Evolutionary conservation across 2,888 invertebrate genomes (phyloP).

Genomic region (Caenorhabditis virilis): DNA sequence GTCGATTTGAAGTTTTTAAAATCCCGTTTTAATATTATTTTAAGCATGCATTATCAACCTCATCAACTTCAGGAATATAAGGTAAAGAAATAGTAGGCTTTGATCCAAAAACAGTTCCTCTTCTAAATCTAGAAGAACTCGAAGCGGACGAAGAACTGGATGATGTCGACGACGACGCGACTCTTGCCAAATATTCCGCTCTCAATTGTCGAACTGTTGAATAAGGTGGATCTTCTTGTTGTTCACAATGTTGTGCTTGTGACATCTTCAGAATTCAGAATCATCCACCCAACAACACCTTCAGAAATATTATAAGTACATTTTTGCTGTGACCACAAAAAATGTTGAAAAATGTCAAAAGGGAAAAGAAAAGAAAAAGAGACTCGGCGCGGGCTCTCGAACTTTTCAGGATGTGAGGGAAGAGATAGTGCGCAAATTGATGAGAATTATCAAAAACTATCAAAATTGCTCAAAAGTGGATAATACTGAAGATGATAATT

Average conservation of each 20-base stretch:
- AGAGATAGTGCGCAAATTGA: not conserved
- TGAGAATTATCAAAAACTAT: too few species aligned
- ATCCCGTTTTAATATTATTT: too few species aligned
- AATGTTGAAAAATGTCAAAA: too few species aligned
- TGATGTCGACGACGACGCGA: conserved; percentile 27
- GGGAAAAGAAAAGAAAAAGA: too few species aligned
- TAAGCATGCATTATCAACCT: too few species aligned
- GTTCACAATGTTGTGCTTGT: not conserved
- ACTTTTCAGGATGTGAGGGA: not conserved
- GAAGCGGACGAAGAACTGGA: not conserved
- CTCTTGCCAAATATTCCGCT: conserved; percentile 46
- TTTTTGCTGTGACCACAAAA: too few species aligned
- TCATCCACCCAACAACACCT: too few species aligned
- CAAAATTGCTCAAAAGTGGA: too few species aligned
- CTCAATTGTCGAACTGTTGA: conserved; percentile 46
- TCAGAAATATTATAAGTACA: too few species aligned
- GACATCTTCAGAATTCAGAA: conserved; percentile 13
- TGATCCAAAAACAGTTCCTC: conserved; percentile 33
- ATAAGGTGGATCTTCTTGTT: conserved; percentile 28
- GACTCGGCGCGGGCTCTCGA: conserved; percentile 4
- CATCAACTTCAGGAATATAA: conserved; percentile 57
- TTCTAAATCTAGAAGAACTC: conserved; percentile 7
- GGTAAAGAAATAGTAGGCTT: conserved; percentile 48
- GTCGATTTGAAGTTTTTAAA: too few species aligned
- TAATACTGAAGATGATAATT: not conserved